Evolutionary conservation across 2,888 invertebrate species (phyloP).

Genomic region (Oligia strigilis): DNA sequence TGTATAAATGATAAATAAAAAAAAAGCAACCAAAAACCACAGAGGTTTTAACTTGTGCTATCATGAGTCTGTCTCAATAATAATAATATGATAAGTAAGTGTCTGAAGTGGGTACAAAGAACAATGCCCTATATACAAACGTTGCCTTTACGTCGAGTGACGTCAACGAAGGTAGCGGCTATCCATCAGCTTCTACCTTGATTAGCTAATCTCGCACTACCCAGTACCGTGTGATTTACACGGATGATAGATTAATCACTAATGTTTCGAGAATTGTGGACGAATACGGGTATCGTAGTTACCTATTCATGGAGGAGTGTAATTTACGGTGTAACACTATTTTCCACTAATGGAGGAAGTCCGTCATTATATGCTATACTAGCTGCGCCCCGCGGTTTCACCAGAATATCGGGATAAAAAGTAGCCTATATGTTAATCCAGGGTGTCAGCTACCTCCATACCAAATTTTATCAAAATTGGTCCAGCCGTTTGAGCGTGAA

Average conservation of each 20-base stretch:
- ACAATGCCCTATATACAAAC: constrained; percentile 5
- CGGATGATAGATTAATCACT: constrained; percentile 24
- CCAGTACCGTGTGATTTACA: constrained; percentile 25
- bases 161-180: constrained; percentile 41
- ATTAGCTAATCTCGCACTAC: constrained; percentile 28
- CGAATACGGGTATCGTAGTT: neutral
- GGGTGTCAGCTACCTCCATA: too few relatives aligned
- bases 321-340: neutral
- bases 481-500: too few relatives aligned
- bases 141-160: constrained; percentile 36
- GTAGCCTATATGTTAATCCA: too few relatives aligned
- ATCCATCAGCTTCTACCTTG: constrained; percentile 54
- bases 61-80: too few relatives aligned
- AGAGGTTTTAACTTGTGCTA: too few relatives aligned
- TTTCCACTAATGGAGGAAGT: too few relatives aligned
- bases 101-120: neutral
- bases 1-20: too few relatives aligned
- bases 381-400: too few relatives aligned
- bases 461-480: too few relatives aligned
- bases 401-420: too few relatives aligned
- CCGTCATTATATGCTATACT: neutral
- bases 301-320: neutral
- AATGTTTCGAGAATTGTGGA: neutral
- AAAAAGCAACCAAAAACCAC: too few relatives aligned
- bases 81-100: neutral